Evolutionary conservation across 2,113 vertebrate species (phyloP), one percentile per base, ranked within the genome.

Genomic region (Odontesthes bonariensis): DNA sequence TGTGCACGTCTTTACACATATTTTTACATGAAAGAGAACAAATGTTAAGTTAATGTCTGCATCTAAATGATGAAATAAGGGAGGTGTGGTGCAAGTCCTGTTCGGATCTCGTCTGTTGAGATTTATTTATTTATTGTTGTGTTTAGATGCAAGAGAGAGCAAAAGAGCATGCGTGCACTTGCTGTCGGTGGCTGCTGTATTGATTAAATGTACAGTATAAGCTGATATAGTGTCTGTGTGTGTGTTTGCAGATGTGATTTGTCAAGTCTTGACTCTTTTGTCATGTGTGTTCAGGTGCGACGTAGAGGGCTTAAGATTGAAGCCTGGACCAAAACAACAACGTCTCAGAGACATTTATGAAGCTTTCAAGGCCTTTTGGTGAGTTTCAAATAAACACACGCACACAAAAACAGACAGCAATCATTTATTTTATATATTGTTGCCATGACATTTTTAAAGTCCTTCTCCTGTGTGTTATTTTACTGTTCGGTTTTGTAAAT

Each of bases 301-400:
- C 83, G 27, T 68, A 56, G 64, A 80, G 57, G 64, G 66, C 60
- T 74, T 64, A 44, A 60, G 27, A 77, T 77, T 79, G 69, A 69
- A 77, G 86, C 83, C 69, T 81, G 86, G 77, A 82, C 84, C 73
- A 82, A 73, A 81, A 3, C 20, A 3, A 14, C 46, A 3, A 79
- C 73, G 61, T 90, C 86, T 84, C 85, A 38, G 11, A 67, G 67
- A 88, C 82, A 88, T 92, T 86, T 67, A 91, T 91, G 91, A 92
- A 86, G 88, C 89, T 90, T 92, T 85, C 56, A 85, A 79, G 79
- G 83, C 82, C 83, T 87, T 90, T 91, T 92, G 90, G 91, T 92
- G 83, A 92, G 91, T 83, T 8, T 64, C 9, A 1, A 17, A 10
- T 17, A 9, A 40, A 67, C 35, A 38, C 27, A 20, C 8, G 42